Conservation (phyloP, 2,888 invertebrate genomes). For the Leistus spinibarbis region DNA sequence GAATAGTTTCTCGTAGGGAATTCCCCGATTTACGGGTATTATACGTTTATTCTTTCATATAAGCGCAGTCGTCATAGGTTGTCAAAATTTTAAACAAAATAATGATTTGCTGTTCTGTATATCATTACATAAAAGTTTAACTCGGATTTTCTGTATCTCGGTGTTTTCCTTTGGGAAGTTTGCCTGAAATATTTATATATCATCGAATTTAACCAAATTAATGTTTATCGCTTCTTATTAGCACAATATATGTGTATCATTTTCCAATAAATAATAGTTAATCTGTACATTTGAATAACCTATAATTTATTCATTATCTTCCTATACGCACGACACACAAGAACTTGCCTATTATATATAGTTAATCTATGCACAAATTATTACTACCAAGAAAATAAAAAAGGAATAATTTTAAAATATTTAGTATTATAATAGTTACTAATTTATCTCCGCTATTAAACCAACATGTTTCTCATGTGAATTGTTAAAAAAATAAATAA, state of each 20-base stretch:
- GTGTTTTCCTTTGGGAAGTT: too few relatives aligned
- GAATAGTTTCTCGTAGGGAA: too few relatives aligned
- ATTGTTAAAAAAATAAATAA: conserved; percentile 36
- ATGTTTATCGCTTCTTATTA: not conserved
- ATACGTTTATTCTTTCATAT: too few relatives aligned
- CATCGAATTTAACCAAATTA: not conserved
- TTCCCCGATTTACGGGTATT: too few relatives aligned
- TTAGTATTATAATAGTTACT: conserved; percentile 13
- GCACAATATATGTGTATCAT: not conserved
- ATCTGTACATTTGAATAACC: not conserved
- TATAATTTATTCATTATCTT: conserved; percentile 20
- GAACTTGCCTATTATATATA: conserved; percentile 19
- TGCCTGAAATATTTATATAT: too few relatives aligned
- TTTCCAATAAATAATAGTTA: not conserved
- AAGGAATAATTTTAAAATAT: conserved; percentile 14
- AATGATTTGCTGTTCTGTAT: too few relatives aligned
- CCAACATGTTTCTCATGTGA: conserved; percentile 23
- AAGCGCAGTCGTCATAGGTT: too few relatives aligned
- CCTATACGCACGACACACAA: conserved; percentile 17
- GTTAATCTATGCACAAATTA: conserved; percentile 20
- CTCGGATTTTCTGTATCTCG: too few relatives aligned
- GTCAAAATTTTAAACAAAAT: too few relatives aligned
- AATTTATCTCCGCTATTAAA: conserved; percentile 5
- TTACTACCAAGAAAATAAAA: conserved; percentile 30
- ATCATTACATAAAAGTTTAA: too few relatives aligned